phyloP scores from a whole-genome alignment of 2,113 vertebrate genomes.

The Tricholaema leucomelas region DNA sequence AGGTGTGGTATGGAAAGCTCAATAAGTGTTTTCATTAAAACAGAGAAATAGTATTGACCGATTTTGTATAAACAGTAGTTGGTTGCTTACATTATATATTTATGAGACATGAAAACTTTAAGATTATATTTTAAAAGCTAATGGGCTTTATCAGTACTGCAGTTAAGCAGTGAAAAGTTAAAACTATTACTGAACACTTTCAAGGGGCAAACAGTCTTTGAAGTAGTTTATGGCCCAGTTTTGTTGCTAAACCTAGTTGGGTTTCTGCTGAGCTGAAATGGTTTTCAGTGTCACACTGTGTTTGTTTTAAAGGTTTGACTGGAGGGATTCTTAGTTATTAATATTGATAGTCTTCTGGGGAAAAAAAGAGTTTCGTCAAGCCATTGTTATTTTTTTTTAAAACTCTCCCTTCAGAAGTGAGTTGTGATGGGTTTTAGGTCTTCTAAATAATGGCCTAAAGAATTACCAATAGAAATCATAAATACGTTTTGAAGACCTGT shows the following conservation, averaged over 20 bases:
- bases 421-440: background rate
- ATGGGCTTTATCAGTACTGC: background rate
- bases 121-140: background rate
- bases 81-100: background rate
- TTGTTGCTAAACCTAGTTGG: background rate
- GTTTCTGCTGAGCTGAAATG: background rate
- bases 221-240: background rate
- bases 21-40: background rate
- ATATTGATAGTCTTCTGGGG: background rate
- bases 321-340: background rate
- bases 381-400: background rate
- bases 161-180: background rate
- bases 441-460: background rate
- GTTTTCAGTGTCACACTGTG: background rate
- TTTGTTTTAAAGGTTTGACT: background rate
- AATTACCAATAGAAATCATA: background rate
- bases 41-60: background rate
- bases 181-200: background rate
- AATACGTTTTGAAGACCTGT: background rate
- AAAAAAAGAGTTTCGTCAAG: accelerated
- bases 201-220: background rate
- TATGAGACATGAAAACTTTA: background rate
- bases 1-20: background rate
- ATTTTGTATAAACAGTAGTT: background rate
- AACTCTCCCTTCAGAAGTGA: background rate